phyloP scores from a whole-genome alignment of 2,797 vertebrate genomes.

The Danio jaintianensis region DNA sequence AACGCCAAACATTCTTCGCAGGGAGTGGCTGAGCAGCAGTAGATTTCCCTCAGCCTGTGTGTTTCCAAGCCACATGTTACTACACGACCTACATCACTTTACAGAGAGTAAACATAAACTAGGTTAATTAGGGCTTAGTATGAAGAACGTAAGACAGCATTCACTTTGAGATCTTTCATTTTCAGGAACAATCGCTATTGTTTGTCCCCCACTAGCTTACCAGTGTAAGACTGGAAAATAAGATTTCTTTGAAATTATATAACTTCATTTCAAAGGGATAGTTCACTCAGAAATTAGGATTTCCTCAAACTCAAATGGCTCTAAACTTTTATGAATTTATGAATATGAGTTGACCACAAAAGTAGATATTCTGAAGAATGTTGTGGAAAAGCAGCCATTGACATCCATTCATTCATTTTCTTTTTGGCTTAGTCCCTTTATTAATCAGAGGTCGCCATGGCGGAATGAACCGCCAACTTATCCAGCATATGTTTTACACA shows the following conservation, averaged over 20 bases:
- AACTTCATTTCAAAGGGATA: neutral
- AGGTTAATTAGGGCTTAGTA: neutral
- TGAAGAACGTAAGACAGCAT: neutral
- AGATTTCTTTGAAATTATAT: neutral
- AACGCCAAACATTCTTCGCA: conserved; percentile 30
- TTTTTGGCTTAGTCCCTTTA: too few relatives aligned
- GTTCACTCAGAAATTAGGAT: too few relatives aligned
- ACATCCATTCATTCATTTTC: too few relatives aligned
- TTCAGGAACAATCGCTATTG: neutral
- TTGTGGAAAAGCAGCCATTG: too few relatives aligned
- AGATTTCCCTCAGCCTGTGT: conserved; percentile 7
- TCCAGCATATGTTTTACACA: too few relatives aligned
- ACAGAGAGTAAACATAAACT: conserved; percentile 8
- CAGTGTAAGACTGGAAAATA: neutral
- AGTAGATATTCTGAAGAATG: too few relatives aligned
- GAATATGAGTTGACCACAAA: too few relatives aligned
- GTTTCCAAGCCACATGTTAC: conserved; percentile 25
- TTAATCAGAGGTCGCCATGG: too few relatives aligned
- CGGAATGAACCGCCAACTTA: too few relatives aligned
- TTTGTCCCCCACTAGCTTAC: neutral
- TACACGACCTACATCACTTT: neutral
- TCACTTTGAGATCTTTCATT: neutral
- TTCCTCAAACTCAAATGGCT: too few relatives aligned
- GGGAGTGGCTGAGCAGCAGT: conserved; percentile 18
- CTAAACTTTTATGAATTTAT: too few relatives aligned